phyloP scores from a whole-genome alignment of 2,113 vertebrate species.

The Acanthochromis polyacanthus region DNA sequence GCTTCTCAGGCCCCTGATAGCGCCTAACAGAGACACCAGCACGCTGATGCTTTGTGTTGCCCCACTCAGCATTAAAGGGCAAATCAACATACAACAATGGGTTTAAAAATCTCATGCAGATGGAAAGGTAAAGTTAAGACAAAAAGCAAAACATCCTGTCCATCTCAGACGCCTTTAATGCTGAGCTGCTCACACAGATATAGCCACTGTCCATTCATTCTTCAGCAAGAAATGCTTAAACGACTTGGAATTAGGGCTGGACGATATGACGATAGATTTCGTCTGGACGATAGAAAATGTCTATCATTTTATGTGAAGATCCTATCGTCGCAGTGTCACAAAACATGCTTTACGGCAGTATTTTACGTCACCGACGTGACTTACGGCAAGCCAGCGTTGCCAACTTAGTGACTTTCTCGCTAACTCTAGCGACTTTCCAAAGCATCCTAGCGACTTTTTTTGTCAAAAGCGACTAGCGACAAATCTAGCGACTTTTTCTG shows the following conservation, averaged over 20 bases:
- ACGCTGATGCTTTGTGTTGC: conserved; percentile 1
- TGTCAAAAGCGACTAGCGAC: no score
- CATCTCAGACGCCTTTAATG: conserved; percentile 27
- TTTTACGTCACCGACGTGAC: no score
- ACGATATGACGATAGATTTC: no score
- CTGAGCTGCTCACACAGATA: conserved; percentile 18
- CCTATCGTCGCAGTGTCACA: no score
- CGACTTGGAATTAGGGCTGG: conserved; percentile 32
- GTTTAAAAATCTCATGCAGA: conserved; percentile 56
- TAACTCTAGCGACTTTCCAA: no score
- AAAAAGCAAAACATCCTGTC: conserved; percentile 16
- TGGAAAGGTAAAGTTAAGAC: conserved; percentile 36
- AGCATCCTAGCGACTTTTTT: no score
- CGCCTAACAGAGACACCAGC: conserved; percentile 14
- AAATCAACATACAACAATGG: conserved; percentile 43
- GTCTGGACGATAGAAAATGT: no score
- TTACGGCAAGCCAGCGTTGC: no score
- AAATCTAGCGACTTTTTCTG: no score
- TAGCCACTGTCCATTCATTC: conserved; percentile 18
- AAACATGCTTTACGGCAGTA: no score
- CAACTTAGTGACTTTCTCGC: no score
- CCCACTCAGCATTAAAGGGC: conserved; percentile 45
- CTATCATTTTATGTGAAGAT: no score
- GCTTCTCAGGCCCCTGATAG: conserved; percentile 24
- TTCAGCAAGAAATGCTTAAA: conserved; percentile 12